Percentiles rank a stretch among this genome's conserved stretches.
These are phyloP conservation scores for Rhynchonycteris naso DNA, from an alignment of 2,797 vertebrate genomes.

Conservation along the genomic window DNA sequence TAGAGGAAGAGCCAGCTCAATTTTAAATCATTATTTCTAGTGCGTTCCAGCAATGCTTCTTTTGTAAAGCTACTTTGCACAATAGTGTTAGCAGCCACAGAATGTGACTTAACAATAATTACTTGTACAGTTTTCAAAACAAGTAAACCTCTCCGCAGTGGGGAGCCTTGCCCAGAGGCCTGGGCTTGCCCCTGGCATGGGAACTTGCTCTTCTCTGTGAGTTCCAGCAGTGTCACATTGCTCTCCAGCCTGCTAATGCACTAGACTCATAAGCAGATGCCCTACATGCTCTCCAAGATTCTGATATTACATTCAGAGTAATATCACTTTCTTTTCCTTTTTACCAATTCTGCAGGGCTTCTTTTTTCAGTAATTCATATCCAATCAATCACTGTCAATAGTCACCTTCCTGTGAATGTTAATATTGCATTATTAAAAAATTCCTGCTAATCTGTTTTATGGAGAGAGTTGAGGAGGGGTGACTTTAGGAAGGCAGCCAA, in stretches of 20 bases:
- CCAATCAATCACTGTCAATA: neutral
- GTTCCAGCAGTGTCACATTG: neutral
- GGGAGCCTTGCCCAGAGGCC: constrained; percentile 55
- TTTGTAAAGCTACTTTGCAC: constrained; percentile 53
- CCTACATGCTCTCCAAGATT: constrained; percentile 45
- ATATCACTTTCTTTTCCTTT: neutral
- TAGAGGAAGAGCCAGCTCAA: constrained; percentile 51
- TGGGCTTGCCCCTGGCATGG: constrained; percentile 37
- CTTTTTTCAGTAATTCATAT: neutral
- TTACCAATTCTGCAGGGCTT: neutral
- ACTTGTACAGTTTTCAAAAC: constrained; percentile 71
- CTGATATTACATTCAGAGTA: neutral
- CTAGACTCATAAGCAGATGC: constrained; percentile 34
- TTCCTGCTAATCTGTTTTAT: neutral
- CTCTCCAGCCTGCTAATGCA: constrained; percentile 55
- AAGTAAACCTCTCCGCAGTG: constrained; percentile 49
- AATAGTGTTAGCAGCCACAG: constrained; percentile 54
- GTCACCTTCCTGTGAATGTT: neutral
- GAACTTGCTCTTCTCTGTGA: constrained; percentile 20
- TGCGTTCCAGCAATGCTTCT: constrained; percentile 38
- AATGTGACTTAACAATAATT: constrained; percentile 67
- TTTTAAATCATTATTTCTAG: constrained; percentile 62
- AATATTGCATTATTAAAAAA: neutral
- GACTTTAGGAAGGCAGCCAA: neutral
- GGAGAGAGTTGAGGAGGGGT: neutral